Conservation (phyloP, 2,113 vertebrate species). For the Tupaia tana region DNA sequence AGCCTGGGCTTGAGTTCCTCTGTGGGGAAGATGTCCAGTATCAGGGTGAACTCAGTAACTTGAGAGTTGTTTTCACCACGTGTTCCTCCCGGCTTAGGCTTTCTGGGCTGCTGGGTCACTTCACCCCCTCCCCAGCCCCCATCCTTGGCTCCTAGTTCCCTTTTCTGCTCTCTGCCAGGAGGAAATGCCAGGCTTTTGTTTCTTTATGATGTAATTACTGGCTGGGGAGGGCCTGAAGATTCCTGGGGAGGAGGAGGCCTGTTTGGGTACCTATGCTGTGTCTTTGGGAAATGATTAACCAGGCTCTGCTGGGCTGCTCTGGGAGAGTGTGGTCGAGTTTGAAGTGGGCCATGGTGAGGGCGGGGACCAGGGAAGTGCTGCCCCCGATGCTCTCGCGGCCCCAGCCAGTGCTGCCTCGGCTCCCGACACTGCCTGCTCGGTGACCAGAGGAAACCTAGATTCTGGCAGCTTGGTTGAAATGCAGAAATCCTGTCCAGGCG, state of each 20-base stretch:
- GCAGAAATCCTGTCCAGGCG: background rate
- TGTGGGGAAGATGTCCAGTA: background rate
- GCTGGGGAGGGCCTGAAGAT: background rate
- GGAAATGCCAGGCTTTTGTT: conserved; percentile 68
- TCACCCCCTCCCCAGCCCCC: background rate
- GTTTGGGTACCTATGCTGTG: conserved; percentile 54
- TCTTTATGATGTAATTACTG: conserved; percentile 66
- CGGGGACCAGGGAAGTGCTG: background rate
- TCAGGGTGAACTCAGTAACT: background rate
- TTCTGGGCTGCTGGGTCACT: background rate
- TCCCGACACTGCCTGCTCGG: background rate
- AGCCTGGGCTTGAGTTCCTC: background rate
- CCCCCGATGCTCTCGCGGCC: too few relatives aligned
- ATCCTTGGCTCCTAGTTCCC: background rate
- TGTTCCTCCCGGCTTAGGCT: background rate
- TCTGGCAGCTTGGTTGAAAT: background rate
- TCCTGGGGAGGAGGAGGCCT: conserved; percentile 54
- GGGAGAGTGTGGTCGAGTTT: background rate
- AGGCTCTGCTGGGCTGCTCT: background rate
- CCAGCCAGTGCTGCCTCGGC: background rate
- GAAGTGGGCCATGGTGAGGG: background rate
- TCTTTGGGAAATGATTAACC: conserved; percentile 40
- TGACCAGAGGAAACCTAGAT: background rate
- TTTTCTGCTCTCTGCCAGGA: conserved; percentile 22
- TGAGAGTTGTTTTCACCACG: fast-evolving